These are phyloP conservation scores for Antedon mediterranea DNA, from an alignment of 53 echinoderm and acorn worm species.

Conservation along the genomic window DNA sequence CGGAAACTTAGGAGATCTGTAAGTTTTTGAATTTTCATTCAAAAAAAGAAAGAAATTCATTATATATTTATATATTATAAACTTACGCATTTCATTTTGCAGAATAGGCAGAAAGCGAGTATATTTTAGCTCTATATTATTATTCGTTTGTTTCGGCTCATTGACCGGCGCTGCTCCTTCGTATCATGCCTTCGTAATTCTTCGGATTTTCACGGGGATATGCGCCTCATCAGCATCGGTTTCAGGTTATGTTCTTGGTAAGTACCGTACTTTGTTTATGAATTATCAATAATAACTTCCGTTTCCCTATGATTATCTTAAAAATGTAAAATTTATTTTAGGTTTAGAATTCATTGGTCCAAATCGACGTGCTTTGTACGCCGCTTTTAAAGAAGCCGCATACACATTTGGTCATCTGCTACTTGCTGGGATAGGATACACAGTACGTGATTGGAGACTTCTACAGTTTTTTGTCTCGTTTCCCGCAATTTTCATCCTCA, in stretches of 20 bases:
- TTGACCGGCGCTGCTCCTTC: neutral
- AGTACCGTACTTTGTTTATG: neutral
- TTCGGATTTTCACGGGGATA: neutral
- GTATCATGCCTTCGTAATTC: neutral
- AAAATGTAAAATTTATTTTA: no score
- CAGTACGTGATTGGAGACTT: neutral
- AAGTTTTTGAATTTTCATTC: no score
- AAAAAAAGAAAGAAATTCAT: no score
- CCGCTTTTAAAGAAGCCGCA: neutral
- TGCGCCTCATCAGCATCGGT: neutral
- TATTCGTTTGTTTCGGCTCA: neutral
- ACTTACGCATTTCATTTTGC: neutral
- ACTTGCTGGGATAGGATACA: neutral
- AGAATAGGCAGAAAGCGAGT: neutral
- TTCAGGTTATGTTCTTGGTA: neutral
- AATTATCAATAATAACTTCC: no score
- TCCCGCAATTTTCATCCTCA: neutral
- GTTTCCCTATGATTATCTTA: no score
- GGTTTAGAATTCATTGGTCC: neutral
- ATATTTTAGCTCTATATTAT: neutral
- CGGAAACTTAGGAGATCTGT: conserved; percentile 33
- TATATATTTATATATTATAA: neutral
- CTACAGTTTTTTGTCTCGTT: neutral
- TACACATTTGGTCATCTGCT: neutral
- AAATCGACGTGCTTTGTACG: neutral